phyloP scores from a whole-genome alignment of 2,113 vertebrate species.

The Probosciger aterrimus region DNA sequence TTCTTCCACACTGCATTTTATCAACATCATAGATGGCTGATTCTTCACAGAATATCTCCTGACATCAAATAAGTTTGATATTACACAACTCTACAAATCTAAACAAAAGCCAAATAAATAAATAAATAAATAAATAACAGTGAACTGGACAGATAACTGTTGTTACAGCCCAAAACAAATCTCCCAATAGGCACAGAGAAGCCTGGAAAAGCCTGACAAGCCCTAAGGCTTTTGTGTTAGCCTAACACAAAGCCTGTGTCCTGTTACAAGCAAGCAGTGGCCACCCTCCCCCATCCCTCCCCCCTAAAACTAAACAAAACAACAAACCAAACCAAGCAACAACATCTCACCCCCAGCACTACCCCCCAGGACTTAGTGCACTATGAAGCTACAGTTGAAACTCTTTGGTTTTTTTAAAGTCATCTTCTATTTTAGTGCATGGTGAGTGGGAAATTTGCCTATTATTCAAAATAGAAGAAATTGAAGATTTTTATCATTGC shows the following conservation, averaged over 20 bases:
- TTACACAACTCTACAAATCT: background rate
- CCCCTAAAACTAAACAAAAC: background rate
- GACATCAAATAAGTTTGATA: background rate
- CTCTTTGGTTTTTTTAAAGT: background rate
- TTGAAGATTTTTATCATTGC: background rate
- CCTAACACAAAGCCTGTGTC: background rate
- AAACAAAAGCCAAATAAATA: background rate
- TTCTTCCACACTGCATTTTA: background rate
- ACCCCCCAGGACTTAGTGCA: background rate
- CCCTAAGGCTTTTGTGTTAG: background rate
- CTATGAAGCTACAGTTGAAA: background rate
- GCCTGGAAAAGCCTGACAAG: background rate
- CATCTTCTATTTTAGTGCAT: background rate
- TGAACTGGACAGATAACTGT: background rate
- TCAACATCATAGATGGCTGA: background rate
- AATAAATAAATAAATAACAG: background rate
- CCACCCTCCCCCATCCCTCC: fast-evolving
- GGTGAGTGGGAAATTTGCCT: background rate
- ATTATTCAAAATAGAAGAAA: background rate
- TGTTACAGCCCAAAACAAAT: background rate
- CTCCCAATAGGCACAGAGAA: background rate
- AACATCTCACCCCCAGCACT: background rate
- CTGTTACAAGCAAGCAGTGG: background rate
- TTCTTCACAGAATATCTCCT: background rate
- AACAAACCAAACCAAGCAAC: background rate